A percentile compares a stretch with the other conserved stretches of the same genome.
phyloP scores from a whole-genome alignment of 2,888 invertebrate species.

The Mycalesis mineus region DNA sequence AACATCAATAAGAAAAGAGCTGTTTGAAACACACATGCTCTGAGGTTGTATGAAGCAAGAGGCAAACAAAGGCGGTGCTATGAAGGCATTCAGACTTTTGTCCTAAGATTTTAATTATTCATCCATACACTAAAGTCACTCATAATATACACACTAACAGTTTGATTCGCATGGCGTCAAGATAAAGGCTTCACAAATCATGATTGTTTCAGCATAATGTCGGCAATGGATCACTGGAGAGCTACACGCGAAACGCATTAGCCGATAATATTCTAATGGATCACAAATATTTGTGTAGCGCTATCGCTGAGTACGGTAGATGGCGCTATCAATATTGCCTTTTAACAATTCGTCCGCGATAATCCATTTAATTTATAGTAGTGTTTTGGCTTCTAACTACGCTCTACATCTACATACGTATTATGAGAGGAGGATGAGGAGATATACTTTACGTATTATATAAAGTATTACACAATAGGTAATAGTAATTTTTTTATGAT shows the following conservation, averaged over 20 bases:
- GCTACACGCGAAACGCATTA: slow-evolving; percentile 60
- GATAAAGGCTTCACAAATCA: slow-evolving; percentile 18
- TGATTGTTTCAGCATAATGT: slow-evolving; percentile 24
- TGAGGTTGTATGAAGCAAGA: too few species aligned
- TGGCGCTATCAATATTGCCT: slow-evolving; percentile 18
- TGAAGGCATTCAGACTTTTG: too few species aligned
- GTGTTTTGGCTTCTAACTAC: slow-evolving; percentile 21
- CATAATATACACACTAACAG: background rate
- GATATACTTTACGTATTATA: too few species aligned
- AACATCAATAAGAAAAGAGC: too few species aligned
- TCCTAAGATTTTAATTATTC: too few species aligned
- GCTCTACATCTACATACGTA: too few species aligned
- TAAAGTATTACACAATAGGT: too few species aligned
- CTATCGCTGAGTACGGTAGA: slow-evolving; percentile 31
- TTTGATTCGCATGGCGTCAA: slow-evolving; percentile 16
- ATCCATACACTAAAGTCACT: too few species aligned
- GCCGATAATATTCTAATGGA: slow-evolving; percentile 53
- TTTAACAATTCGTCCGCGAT: slow-evolving; percentile 25
- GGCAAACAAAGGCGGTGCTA: too few species aligned
- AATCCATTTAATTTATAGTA: slow-evolving; percentile 26
- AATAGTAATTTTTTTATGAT: too few species aligned
- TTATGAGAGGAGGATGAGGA: too few species aligned
- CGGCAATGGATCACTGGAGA: slow-evolving; percentile 24
- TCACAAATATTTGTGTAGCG: slow-evolving; percentile 48
- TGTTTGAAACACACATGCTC: too few species aligned